phyloP scores from a whole-genome alignment of 2,888 invertebrate genomes.

The Invenusta paracnida region DNA sequence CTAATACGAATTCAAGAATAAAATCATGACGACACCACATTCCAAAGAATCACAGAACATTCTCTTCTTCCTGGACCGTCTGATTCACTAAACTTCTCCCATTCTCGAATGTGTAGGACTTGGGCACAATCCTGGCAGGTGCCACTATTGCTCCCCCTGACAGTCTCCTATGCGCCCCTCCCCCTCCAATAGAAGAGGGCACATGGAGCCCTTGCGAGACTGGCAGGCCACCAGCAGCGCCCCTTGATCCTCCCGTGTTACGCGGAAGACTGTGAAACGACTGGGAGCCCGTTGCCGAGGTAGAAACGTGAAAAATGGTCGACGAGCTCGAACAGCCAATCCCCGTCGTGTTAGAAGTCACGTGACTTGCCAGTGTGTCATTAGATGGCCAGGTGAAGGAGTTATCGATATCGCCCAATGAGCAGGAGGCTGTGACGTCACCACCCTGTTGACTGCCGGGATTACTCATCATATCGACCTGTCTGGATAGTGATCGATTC shows the following conservation, averaged over 20 bases:
- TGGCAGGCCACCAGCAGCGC: background rate
- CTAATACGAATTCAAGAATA: too few species aligned
- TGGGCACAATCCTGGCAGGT: background rate
- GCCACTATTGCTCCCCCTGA: background rate
- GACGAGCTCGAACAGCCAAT: background rate
- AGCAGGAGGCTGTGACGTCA: background rate
- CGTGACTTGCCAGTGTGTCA: background rate
- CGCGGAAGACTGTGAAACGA: constrained; percentile 4
- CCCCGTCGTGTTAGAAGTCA: too few species aligned
- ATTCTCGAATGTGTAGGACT: background rate
- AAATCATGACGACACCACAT: too few species aligned
- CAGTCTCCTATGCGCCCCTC: too few species aligned
- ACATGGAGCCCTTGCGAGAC: background rate
- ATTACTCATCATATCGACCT: constrained; percentile 3
- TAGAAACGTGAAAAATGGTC: background rate
- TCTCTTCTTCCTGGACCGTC: background rate
- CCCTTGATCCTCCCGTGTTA: background rate
- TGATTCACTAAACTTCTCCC: background rate
- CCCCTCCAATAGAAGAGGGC: background rate
- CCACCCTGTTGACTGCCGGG: background rate
- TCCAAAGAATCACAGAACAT: constrained; percentile 1
- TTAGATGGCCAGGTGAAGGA: background rate
- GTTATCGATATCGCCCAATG: background rate
- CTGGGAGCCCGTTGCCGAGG: background rate
- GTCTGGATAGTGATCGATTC: background rate